Conservation (phyloP, 2,113 vertebrate genomes). For the Lethenteron camtschaticum region DNA sequence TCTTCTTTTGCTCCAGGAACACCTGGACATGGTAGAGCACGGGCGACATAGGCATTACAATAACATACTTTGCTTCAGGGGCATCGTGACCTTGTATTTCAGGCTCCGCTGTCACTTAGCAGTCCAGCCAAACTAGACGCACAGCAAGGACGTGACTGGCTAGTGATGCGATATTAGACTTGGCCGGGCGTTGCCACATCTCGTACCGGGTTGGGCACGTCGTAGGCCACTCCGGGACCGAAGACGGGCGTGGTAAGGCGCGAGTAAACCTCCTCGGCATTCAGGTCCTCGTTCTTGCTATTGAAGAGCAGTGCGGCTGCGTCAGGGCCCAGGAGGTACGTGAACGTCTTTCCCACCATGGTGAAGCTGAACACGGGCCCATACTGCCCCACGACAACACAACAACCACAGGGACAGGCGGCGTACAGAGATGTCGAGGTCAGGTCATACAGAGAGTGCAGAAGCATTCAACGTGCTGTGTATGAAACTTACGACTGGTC, state of each 20-base stretch:
- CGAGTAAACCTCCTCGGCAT: slow-evolving; percentile 82
- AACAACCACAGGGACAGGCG: background rate
- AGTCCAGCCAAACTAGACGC: too few species aligned
- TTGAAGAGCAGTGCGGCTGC: slow-evolving; percentile 76
- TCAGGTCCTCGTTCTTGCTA: slow-evolving; percentile 85
- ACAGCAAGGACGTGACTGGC: too few species aligned
- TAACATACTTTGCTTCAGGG: too few species aligned
- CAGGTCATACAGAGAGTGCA: background rate
- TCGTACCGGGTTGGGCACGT: slow-evolving; percentile 52
- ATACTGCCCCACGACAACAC: slow-evolving; percentile 30
- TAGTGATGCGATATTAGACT: too few species aligned
- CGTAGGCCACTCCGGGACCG: slow-evolving; percentile 81
- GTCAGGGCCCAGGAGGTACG: slow-evolving; percentile 79
- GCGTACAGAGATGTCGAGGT: background rate
- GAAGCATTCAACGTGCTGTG: background rate
- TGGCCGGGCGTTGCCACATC: too few species aligned
- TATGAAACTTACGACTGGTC: slow-evolving; percentile 1
- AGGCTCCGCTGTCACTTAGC: too few species aligned
- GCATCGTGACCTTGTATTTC: too few species aligned
- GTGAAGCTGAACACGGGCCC: slow-evolving; percentile 93
- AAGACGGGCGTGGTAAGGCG: slow-evolving; percentile 77
- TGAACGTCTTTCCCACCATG: slow-evolving; percentile 91
- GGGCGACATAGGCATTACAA: too few species aligned
- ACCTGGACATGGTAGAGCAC: slow-evolving; percentile 67
- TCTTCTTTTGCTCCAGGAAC: slow-evolving; percentile 95